Evolutionary conservation across 2,113 vertebrate genomes (phyloP).

Genomic region (Bufo gargarizans): DNA sequence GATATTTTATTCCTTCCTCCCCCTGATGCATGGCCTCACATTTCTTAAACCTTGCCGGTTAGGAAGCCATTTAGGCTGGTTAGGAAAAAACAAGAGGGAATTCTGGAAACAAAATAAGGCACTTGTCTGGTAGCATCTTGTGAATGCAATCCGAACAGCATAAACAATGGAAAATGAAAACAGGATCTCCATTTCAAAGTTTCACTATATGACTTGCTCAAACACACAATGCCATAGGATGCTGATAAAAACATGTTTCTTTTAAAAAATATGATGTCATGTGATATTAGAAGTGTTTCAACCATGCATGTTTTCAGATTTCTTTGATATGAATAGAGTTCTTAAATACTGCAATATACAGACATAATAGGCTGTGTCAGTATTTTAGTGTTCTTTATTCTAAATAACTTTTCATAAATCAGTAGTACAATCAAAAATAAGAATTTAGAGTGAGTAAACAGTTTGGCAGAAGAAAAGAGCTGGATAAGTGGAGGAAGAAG

Average conservation of each 20-base stretch:
- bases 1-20: not conserved
- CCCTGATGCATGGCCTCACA: not conserved
- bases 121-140: conserved; percentile 40
- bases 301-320: not conserved
- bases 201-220: not conserved
- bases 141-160: conserved; percentile 18
- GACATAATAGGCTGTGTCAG: too few relatives aligned
- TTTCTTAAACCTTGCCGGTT: conserved; percentile 19
- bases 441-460: too few relatives aligned
- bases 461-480: too few relatives aligned
- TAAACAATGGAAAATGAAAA: conserved; percentile 55
- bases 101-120: conserved; percentile 46
- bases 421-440: too few relatives aligned
- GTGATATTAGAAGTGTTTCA: not conserved
- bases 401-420: too few relatives aligned
- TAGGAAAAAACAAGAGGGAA: conserved; percentile 54
- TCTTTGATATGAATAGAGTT: not conserved
- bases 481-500: too few relatives aligned
- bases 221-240: conserved; percentile 19
- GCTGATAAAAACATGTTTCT: conserved; percentile 4
- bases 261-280: not conserved
- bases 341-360: not conserved
- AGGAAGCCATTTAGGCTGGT: conserved; percentile 41
- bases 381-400: too few relatives aligned
- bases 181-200: conserved; percentile 45